Base-by-base conservation (phyloP, 1,140 invertebrate species). In the Nasonia giraulti region DNA sequence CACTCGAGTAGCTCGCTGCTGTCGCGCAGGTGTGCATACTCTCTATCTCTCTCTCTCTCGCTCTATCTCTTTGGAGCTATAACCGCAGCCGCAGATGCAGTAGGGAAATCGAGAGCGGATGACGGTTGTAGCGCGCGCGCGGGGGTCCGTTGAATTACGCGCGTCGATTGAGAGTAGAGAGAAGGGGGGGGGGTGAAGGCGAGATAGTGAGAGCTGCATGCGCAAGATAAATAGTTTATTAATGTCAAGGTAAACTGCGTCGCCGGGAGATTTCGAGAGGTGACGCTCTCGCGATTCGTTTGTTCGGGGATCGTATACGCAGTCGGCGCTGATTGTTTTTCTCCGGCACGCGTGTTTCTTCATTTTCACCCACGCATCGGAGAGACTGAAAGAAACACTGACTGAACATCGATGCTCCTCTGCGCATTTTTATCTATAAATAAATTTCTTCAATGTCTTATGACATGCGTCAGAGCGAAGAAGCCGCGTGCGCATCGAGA, bases 211-310 rank as follows among this genome's bases (percentile, higher is more conserved):
- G 17, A 62, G 55, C 55, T n/a, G 17, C 55, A 62, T 7, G 20
- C 55, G 20, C 55, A 62, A 50, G 37, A 66, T 74, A 78, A 80
- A 80, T 79, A 80, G 69, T 74, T 83, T 84, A 78, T 84, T 84
- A 84, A 78, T 84, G 76, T 79, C 82, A 78, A 79, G 82, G 76
- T 79, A 73, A 79, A 75, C 14, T 71, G 40, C 23, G n/a, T 62
- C 40, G 33, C 1, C 37, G 50, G 3, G 44, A 77, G 40, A 44
- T 77, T n/a, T 66, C 23, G 47, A 11, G 40, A 44, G 40, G 40
- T 8, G 40, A 44, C 8, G 40, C 40, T 7, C 40, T 44, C 40
- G 40, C 40, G 8, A 8, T 10, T 8, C 40, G 40, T 44, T 44
- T 27, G 27, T 27, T 44, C 40, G 8, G 40, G 8, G 8, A 44